These are phyloP conservation scores for Tonatia bakeri DNA, from an alignment of 2,113 vertebrate genomes.

Conservation along the genomic window DNA sequence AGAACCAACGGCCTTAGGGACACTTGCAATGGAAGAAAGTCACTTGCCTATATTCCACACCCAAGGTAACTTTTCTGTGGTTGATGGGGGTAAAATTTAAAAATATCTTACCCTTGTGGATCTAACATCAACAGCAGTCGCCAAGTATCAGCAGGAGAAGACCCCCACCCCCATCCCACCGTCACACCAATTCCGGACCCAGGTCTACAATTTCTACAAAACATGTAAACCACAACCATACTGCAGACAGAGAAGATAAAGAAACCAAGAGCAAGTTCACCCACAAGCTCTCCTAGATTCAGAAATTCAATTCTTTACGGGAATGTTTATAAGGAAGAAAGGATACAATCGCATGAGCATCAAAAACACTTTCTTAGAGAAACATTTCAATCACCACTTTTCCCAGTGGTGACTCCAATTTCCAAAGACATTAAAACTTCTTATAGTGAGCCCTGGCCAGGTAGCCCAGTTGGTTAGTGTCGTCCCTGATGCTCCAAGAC, in stretches of 20 bases:
- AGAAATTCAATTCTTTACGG: neutral
- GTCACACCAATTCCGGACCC: neutral
- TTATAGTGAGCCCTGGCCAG: neutral
- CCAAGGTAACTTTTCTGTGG: neutral
- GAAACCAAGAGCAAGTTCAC: neutral
- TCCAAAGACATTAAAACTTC: slow-evolving; percentile 27
- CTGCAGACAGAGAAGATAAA: neutral
- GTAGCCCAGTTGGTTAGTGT: too few species aligned
- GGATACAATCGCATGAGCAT: neutral
- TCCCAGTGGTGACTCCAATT: neutral
- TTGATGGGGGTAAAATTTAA: neutral
- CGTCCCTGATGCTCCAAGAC: too few species aligned
- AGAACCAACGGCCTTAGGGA: neutral
- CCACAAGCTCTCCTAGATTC: neutral
- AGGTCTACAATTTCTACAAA: neutral
- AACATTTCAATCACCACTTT: slow-evolving; percentile 21
- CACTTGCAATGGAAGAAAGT: neutral
- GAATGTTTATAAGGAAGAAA: neutral
- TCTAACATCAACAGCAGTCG: neutral
- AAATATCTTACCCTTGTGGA: neutral
- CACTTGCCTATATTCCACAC: neutral
- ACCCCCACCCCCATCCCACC: neutral
- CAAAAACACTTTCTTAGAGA: slow-evolving; percentile 29
- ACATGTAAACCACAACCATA: neutral
- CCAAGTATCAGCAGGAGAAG: neutral